Percentiles rank a stretch among this genome's conserved stretches.
Evolutionary conservation across 2,797 vertebrate genomes (phyloP).

Genomic region (Momotus momota): DNA sequence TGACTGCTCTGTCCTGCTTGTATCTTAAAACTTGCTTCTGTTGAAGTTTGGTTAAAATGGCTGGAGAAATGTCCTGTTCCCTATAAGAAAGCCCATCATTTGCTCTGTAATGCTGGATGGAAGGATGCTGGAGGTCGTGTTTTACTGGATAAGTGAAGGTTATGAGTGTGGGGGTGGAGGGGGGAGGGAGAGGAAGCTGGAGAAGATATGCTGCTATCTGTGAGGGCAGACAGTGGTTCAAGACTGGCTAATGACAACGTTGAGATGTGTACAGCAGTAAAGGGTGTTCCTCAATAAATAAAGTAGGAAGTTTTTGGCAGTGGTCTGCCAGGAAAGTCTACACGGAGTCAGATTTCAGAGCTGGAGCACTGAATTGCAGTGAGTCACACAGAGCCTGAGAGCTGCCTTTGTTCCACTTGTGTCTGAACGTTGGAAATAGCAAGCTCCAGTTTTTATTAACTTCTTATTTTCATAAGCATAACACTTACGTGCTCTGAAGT

Average conservation of each 20-base stretch:
- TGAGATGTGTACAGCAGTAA: background rate
- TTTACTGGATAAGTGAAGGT: background rate
- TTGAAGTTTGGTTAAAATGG: background rate
- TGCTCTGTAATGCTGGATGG: background rate
- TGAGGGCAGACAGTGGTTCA: background rate
- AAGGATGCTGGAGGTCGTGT: background rate
- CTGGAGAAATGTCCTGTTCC: background rate
- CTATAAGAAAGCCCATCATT: background rate
- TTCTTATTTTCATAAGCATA: slow-evolving; percentile 28
- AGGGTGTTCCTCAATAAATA: background rate
- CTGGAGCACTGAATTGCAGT: slow-evolving; percentile 75
- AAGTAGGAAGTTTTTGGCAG: slow-evolving; percentile 71
- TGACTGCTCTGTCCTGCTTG: background rate
- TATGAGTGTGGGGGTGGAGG: fast-evolving
- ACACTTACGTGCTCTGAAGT: slow-evolving; percentile 3
- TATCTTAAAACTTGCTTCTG: background rate
- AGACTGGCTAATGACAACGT: fast-evolving
- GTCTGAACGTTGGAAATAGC: slow-evolving; percentile 71
- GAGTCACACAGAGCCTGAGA: slow-evolving; percentile 84
- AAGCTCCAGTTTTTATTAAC: slow-evolving; percentile 36
- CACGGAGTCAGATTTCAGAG: slow-evolving; percentile 88
- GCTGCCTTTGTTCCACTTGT: slow-evolving; percentile 89
- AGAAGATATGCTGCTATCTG: background rate
- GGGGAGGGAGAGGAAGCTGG: background rate
- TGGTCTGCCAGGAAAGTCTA: slow-evolving; percentile 75